Base-by-base conservation (phyloP, 2,888 invertebrate genomes). In the Lepetodrilus schrolli region DNA sequence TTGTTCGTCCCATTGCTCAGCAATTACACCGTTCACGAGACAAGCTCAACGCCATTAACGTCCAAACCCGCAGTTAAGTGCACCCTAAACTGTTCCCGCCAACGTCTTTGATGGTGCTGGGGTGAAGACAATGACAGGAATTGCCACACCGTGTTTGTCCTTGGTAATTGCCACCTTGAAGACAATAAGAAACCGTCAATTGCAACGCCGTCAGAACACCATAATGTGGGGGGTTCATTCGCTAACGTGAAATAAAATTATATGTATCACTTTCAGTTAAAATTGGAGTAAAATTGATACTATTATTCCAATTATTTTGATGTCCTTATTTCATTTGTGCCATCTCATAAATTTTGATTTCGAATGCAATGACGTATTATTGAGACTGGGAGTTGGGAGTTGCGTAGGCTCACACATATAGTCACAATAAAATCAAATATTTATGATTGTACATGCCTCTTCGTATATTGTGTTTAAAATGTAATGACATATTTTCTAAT, bases 241-340 rank as follows among this genome's bases (percentile, higher is more conserved):
- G 30, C 58, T 58, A 58, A n/a, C 26, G 34, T 26, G 58, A 58
- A 58, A 58, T 58, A 58, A 58, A 58, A 58, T 58, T 58, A 58
- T 34, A 26, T 58, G 58, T 58, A 58, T 58, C 58, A n/a, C 58
- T 58, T 58, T 58, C 58, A 17, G 34, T 34, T 58, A 58, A 26
- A 34, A 58, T 17, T 34, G 17, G 34, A 58, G 58, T n/a, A 48
- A 58, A 58, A 58, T 58, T 58, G 58, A 58, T 58, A 30, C 34
- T 34, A 34, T 30, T 34, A 58, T 58, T 13, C 26, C 17, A 58
- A 30, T 58, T 30, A 58, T 30, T 23, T 30, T 58, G 30, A 58
- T 58, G 34, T 30, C 58, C 58, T 23, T 58, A 58, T 58, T 58
- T 34, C 20, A 48, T 48, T 17, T 48, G 48, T 4, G 21, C 20